phyloP scores from a whole-genome alignment of 2,113 vertebrate genomes.

The Cardinalis cardinalis region DNA sequence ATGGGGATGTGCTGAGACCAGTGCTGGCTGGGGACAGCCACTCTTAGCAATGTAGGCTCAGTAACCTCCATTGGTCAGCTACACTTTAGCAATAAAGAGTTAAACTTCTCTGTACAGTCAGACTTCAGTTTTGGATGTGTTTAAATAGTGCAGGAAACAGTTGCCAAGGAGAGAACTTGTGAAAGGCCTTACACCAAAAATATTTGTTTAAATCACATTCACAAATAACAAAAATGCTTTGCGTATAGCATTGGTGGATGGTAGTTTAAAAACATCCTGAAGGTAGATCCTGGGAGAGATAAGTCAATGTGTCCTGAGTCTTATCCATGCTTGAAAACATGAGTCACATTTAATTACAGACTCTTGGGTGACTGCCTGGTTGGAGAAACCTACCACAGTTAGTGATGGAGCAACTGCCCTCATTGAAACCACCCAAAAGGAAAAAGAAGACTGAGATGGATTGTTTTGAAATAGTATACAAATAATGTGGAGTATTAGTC shows the following conservation, averaged over 20 bases:
- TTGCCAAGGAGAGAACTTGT: neutral
- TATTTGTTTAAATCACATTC: neutral
- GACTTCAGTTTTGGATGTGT: neutral
- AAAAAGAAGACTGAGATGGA: neutral
- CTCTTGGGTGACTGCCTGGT: neutral
- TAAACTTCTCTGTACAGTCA: neutral
- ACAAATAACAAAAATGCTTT: neutral
- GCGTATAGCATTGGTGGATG: neutral
- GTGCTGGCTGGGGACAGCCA: neutral
- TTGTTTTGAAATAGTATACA: neutral
- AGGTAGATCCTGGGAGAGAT: neutral
- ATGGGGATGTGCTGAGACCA: rapidly evolving
- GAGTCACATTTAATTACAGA: neutral
- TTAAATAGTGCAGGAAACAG: neutral
- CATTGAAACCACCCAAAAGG: neutral
- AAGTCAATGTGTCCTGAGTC: neutral
- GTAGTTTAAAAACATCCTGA: neutral
- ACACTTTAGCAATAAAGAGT: neutral
- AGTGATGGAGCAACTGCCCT: neutral
- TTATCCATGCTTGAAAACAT: neutral
- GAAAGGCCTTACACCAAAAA: neutral
- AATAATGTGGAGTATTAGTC: neutral
- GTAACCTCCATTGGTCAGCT: neutral
- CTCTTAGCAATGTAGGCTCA: neutral
- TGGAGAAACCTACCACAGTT: neutral